Percentiles rank a stretch among this genome's conserved stretches.
Conservation (phyloP, 2,113 vertebrate genomes). For the Trogon melanurus region DNA sequence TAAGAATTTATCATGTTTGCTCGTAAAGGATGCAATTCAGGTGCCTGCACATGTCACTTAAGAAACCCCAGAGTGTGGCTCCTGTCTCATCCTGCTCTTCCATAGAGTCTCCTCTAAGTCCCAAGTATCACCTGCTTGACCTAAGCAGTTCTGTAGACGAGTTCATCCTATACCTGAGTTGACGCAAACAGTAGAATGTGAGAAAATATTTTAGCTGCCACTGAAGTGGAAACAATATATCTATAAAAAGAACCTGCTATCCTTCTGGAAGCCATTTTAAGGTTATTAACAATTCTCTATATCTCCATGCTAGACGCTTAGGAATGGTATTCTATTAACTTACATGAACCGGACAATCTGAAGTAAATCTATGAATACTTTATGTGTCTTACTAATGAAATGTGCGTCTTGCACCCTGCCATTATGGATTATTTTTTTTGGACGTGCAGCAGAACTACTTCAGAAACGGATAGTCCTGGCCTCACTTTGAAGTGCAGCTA, state of each 20-base stretch:
- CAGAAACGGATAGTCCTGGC: neutral
- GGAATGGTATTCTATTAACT: neutral
- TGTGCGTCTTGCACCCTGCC: neutral
- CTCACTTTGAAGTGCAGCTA: neutral
- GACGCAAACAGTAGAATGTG: neutral
- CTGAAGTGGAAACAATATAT: neutral
- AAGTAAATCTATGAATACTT: neutral
- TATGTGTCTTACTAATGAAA: neutral
- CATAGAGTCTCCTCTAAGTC: neutral
- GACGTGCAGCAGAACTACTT: neutral
- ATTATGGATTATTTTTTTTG: neutral
- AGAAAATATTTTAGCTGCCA: neutral
- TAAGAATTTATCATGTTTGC: neutral
- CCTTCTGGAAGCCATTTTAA: neutral
- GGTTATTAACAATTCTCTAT: neutral
- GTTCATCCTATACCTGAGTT: neutral
- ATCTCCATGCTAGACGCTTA: neutral
- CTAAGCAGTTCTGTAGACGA: neutral
- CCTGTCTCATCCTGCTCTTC: neutral
- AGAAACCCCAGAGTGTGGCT: neutral
- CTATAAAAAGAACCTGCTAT: neutral
- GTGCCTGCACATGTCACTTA: neutral
- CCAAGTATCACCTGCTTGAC: neutral
- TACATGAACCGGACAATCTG: neutral
- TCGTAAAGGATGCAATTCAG: neutral